Evolutionary conservation across 2,797 vertebrate species (phyloP).

Genomic region (Oceanodroma leucorhoa): DNA sequence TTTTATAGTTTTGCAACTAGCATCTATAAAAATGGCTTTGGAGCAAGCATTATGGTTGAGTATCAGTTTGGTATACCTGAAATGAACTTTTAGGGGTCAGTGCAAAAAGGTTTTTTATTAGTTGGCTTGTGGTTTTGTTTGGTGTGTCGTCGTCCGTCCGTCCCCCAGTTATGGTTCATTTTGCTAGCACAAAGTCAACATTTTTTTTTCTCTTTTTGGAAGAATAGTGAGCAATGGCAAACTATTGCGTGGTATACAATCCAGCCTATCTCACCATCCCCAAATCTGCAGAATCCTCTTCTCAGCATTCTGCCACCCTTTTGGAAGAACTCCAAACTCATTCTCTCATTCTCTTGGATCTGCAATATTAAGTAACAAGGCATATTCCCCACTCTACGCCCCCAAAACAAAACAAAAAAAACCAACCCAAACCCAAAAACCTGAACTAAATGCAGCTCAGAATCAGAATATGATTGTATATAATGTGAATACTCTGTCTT

Average conservation of each 20-base stretch:
- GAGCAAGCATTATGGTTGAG: background rate
- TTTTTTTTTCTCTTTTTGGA: background rate
- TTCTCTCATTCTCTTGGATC: background rate
- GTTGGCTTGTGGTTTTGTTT: too few species aligned
- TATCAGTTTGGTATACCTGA: background rate
- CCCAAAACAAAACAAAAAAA: background rate
- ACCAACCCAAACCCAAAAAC: background rate
- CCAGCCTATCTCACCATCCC: background rate
- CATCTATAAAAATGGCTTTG: background rate
- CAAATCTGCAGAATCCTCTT: background rate
- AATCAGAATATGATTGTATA: background rate
- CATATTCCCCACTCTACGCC: background rate
- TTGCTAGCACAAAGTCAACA: background rate
- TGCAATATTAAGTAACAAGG: background rate
- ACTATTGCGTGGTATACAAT: rapidly evolving
- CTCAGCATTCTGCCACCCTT: rapidly evolving
- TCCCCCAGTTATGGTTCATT: background rate
- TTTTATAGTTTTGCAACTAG: background rate
- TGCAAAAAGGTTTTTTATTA: background rate
- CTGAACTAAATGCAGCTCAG: background rate
- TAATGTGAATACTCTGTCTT: background rate
- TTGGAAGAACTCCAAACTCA: background rate
- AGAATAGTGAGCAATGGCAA: background rate
- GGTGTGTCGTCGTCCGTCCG: too few species aligned
- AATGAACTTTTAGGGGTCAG: background rate